phyloP scores from a whole-genome alignment of 2,113 vertebrate species.

The Nothobranchius furzeri region DNA sequence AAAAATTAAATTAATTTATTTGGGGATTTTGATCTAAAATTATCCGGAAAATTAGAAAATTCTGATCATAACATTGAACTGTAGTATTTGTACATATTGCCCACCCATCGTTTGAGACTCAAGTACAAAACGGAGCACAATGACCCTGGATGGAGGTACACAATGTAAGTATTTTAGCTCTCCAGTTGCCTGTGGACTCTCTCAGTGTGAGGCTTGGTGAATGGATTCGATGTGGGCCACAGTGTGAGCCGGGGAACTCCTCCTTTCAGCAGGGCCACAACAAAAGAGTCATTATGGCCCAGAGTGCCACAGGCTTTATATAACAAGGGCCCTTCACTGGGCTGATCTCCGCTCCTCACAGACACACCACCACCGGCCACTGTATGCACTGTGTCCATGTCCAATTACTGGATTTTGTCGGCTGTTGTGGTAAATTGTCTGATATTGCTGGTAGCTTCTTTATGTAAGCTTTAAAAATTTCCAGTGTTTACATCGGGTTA shows the following conservation, averaged over 20 bases:
- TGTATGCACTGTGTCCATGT: conserved; percentile 37
- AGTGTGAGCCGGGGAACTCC: conserved; percentile 64
- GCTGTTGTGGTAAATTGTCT: neutral
- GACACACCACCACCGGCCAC: conserved; percentile 29
- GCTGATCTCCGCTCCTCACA: conserved; percentile 43
- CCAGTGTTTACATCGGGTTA: neutral
- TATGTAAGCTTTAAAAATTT: neutral
- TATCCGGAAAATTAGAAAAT: neutral
- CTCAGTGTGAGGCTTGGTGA: conserved; percentile 40
- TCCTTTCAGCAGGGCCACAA: conserved; percentile 65
- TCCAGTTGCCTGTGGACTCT: conserved; percentile 37
- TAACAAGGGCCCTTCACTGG: conserved; percentile 65
- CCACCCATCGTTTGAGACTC: conserved; percentile 18
- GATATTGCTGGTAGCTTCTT: neutral
- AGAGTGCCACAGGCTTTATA: conserved; percentile 68
- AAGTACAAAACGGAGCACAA: conserved; percentile 29
- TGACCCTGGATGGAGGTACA: conserved; percentile 30
- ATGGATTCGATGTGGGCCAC: conserved; percentile 71
- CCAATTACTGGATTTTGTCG: conserved; percentile 4
- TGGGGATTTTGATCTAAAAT: neutral
- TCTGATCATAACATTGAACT: neutral
- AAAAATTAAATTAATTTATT: too few species aligned
- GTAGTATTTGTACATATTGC: neutral
- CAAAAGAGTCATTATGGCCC: conserved; percentile 72
- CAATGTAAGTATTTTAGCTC: conserved; percentile 33